Base-by-base conservation (phyloP, 2,888 invertebrate species). In the Hipparchia sbordonii region DNA sequence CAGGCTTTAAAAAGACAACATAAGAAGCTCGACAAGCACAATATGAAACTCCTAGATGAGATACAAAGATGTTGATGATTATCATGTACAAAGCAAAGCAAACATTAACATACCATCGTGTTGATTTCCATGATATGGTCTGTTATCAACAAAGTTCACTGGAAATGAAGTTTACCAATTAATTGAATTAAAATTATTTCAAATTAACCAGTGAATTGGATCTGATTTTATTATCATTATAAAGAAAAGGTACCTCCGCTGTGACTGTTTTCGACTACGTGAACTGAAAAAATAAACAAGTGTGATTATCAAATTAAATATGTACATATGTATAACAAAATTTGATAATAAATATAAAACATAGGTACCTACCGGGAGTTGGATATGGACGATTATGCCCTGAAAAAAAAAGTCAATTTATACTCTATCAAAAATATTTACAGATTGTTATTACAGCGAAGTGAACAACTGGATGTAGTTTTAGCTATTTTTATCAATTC, bases 61-160 rank as follows among this genome's bases (percentile, higher is more conserved):
- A 52, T 52, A 52, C 13, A n/a, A 56, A 13, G n/a, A 7, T 6
- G 23, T 57, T 57, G 2, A 57, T 57, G 39, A 5, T 56, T 13
- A 56, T 56, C 13, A 56, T 23, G 56, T 8, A 48, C 13, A 4
- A 48, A 9, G 39, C 2, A 48, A 48, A 48, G 13, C 9, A 63
- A 23, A 48, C 63, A 8, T 63, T 48, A 23, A 48, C 63, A 8
- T 63, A 63, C 48, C 63, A 48, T 63, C 52, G 1, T 66, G 33
- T n/a, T 70, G 63, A 56, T 9, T 72, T 71, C 75, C 74, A 48
- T 57, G 66, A 9, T 23, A 39, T 33, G 74, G 74, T 39, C 69
- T 68, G 62, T 63, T 46, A 66, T 77, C 77, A 61, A 75, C 78
- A 33, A 80, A 72, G 51, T 78, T 72, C 13, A 81, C 80, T 81